Conservation (phyloP, 2,888 invertebrate species). For the Athalia rosae region DNA sequence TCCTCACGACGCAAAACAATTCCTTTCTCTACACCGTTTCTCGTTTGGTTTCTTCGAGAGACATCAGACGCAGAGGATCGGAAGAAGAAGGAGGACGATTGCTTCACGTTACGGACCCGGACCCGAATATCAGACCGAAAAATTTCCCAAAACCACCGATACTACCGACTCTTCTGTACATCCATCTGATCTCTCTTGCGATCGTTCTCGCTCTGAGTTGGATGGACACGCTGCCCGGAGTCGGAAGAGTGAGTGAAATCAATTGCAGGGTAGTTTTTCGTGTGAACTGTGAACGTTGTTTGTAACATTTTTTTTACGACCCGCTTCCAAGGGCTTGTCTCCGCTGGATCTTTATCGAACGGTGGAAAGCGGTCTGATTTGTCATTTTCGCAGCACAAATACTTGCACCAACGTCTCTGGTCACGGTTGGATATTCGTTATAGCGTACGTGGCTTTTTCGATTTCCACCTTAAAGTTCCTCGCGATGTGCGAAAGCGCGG, state of each 20-base stretch:
- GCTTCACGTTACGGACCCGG: constrained; percentile 69
- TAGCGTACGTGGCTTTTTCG: constrained; percentile 74
- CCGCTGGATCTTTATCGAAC: constrained; percentile 64
- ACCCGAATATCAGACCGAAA: constrained; percentile 66
- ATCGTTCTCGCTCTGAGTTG: constrained; percentile 73
- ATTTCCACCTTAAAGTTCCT: constrained; percentile 75
- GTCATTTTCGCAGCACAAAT: constrained; percentile 64
- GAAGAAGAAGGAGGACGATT: constrained; percentile 68
- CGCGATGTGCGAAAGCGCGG: constrained; percentile 76
- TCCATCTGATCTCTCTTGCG: constrained; percentile 74
- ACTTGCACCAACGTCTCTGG: constrained; percentile 64
- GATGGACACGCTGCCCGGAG: constrained; percentile 75
- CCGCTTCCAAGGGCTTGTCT: constrained; percentile 60
- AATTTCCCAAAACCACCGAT: constrained; percentile 67
- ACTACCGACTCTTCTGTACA: constrained; percentile 69
- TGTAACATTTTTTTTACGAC: neutral
- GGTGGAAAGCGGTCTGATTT: constrained; percentile 64
- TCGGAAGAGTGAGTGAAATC: constrained; percentile 74
- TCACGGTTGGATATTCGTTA: constrained; percentile 75
- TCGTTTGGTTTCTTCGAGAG: constrained; percentile 75
- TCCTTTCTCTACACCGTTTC: constrained; percentile 75
- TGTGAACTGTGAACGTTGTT: too few species aligned
- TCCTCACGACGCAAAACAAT: constrained; percentile 65
- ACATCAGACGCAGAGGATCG: constrained; percentile 64
- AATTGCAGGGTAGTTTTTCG: neutral